Base-by-base conservation (phyloP, 2,113 vertebrate species). In the Athene noctua region DNA sequence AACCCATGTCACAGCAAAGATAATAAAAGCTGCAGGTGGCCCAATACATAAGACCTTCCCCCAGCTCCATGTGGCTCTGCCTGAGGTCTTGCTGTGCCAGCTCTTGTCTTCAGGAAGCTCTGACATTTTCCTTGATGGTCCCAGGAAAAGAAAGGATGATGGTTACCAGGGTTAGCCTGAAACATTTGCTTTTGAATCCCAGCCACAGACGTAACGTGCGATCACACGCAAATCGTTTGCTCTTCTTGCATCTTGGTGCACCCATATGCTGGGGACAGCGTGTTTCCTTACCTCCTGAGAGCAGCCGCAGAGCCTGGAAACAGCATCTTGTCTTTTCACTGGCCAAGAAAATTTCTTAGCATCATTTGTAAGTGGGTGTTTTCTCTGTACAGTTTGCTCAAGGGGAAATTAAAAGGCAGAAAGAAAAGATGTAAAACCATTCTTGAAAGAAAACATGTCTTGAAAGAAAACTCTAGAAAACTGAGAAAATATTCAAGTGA, bases 301-400 rank as follows among this genome's bases (percentile, higher is more conserved):
- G 80, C 78, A 92, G 84, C 19, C 40, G 0, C 58, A 70, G 49
- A 65, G 80, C 44, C 62, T 94, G 86, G 78, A 94, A 95, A 66
- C 78, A 88, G 62, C 74, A 94, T 89, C 78, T 94, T 92, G 46
- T 83, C 81, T 94, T 90, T 86, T 46, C 51, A 47, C n/a, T 74
- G 74, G 94, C 91, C 91, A 96, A 96, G 92, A 95, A 94, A 92
- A 92, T 95, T 95, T 91, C 84, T 94, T 92, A 49, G 47, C 89
- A 67, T 93, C 89, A 88, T 78, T 90, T 49, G 7, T 82, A 95
- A 96, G 86, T 91, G 84, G 89, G 87, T 91, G 88, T 85, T 95
- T 88, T 90, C 86, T 75, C 89, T 80, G 66, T 73, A 77, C 0
- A 0, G 32, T 58, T 89, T 91, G 66, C 71, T 92, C 62, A 81